phyloP scores from a whole-genome alignment of 2,113 vertebrate species.

The Equus quagga region DNA sequence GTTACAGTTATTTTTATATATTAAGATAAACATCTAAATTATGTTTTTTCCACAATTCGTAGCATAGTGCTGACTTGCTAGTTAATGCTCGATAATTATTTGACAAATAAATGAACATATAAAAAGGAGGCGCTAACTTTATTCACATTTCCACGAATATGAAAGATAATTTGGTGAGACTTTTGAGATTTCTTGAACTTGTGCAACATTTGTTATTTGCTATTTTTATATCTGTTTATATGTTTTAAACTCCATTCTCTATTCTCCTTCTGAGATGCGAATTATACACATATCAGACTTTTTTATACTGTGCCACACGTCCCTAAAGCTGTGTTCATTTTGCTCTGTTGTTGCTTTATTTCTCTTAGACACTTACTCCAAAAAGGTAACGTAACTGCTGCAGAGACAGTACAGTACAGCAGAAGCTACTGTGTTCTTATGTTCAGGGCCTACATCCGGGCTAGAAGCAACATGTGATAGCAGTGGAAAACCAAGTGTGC shows the following conservation, averaged over 20 bases:
- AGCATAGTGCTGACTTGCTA: background rate
- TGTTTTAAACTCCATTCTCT: background rate
- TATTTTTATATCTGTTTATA: background rate
- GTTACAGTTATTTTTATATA: background rate
- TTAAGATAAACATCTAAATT: background rate
- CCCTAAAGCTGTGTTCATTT: background rate
- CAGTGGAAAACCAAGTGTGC: background rate
- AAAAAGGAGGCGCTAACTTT: background rate
- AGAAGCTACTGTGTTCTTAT: background rate
- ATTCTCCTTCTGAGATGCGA: background rate
- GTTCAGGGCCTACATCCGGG: background rate
- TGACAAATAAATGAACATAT: background rate
- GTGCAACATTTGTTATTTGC: background rate
- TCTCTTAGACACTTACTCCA: background rate
- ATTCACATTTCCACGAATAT: background rate
- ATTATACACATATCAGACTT: background rate
- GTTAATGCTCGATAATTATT: background rate
- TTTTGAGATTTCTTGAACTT: background rate
- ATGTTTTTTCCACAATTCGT: background rate
- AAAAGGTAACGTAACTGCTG: background rate
- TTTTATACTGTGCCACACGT: background rate
- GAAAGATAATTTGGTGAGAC: background rate
- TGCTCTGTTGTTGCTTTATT: background rate
- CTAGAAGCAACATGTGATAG: background rate
- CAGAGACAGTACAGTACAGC: fast-evolving